These are phyloP conservation scores for Cactoblastis cactorum DNA, from an alignment of 2,888 invertebrate species.

Conservation along the genomic window DNA sequence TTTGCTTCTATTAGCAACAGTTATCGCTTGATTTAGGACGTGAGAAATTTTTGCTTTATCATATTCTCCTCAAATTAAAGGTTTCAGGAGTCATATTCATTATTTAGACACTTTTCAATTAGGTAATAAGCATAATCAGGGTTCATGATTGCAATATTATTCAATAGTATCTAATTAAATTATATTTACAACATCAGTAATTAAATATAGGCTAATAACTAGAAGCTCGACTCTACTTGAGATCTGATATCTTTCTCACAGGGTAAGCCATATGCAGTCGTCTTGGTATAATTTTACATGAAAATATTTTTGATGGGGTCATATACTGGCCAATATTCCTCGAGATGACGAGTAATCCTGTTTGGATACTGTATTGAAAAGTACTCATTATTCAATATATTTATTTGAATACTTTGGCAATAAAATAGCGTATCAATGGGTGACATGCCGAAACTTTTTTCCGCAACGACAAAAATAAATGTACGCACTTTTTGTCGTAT, in stretches of 20 bases:
- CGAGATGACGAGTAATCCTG: background rate
- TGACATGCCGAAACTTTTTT: conserved; percentile 4
- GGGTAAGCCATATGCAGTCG: too few relatives aligned
- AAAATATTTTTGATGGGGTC: too few relatives aligned
- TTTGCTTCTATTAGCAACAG: conserved; percentile 12
- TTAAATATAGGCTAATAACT: too few relatives aligned
- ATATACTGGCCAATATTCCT: background rate
- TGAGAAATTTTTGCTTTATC: conserved; percentile 6
- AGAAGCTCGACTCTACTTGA: too few relatives aligned
- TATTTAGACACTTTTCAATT: conserved; percentile 5
- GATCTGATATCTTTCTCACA: too few relatives aligned
- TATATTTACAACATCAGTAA: too few relatives aligned
- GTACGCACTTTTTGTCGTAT: conserved; percentile 27
- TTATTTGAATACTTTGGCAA: background rate
- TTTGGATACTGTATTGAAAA: too few relatives aligned
- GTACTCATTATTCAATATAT: background rate
- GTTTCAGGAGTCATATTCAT: conserved; percentile 34
- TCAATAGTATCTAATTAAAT: too few relatives aligned
- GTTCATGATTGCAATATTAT: too few relatives aligned
- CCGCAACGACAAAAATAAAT: conserved; percentile 7
- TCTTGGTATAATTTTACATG: too few relatives aligned
- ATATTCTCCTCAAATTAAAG: background rate
- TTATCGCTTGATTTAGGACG: conserved; percentile 9
- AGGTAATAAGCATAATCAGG: too few relatives aligned
- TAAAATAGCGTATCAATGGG: background rate